These are phyloP conservation scores for Lithophane semibrunnea DNA, from an alignment of 2,888 invertebrate species.

Conservation along the genomic window DNA sequence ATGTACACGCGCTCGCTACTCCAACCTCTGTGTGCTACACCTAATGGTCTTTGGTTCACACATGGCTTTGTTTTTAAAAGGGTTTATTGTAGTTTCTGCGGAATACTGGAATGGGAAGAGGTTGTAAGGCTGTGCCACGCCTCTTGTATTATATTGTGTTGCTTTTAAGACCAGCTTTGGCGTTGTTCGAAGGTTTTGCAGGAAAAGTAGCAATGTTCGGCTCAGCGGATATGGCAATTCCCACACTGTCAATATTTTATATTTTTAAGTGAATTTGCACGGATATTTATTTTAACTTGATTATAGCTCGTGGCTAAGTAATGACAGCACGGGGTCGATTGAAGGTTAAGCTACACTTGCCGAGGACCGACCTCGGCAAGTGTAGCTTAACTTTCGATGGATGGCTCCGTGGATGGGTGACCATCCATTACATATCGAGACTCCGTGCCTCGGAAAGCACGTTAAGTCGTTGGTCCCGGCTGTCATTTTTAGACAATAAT, in stretches of 20 bases:
- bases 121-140: conserved; percentile 2
- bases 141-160: conserved; percentile 23
- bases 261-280: background rate
- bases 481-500: too few relatives aligned
- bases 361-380: too few relatives aligned
- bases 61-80: conserved; percentile 54
- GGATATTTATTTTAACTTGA: background rate
- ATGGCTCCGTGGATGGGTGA: too few relatives aligned
- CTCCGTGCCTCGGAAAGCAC: too few relatives aligned
- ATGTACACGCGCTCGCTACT: conserved; percentile 71
- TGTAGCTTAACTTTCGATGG: too few relatives aligned
- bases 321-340: too few relatives aligned
- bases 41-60: conserved; percentile 40
- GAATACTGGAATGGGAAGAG: conserved; percentile 1
- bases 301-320: background rate
- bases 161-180: conserved; percentile 7
- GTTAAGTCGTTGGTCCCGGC: too few relatives aligned
- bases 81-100: conserved; percentile 24
- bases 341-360: too few relatives aligned
- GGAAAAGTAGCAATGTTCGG: background rate
- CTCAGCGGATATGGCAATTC: background rate
- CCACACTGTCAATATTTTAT: background rate
- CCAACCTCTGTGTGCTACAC: conserved; percentile 32
- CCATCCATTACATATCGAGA: too few relatives aligned
- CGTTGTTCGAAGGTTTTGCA: background rate